Conservation (phyloP, 2,113 vertebrate species). For the Oreocharis arfaki region DNA sequence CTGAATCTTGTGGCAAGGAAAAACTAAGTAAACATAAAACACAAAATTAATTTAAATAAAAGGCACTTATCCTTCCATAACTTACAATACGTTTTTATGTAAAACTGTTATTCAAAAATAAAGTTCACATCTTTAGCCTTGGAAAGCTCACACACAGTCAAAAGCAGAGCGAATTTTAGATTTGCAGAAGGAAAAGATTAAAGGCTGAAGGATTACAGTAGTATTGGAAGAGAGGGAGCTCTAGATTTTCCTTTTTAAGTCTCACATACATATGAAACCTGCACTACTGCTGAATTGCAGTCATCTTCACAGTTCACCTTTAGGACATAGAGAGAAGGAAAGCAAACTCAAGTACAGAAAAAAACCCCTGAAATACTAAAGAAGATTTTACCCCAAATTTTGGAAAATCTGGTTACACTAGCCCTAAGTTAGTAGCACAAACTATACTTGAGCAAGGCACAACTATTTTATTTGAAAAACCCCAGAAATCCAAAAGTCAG, state of each 20-base stretch:
- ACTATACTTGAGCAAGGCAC: background rate
- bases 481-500: background rate
- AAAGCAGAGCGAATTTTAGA: background rate
- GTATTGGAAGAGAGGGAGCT: background rate
- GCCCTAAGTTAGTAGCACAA: background rate
- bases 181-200: background rate
- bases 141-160: background rate
- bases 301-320: background rate
- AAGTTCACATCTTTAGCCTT: background rate
- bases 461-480: background rate
- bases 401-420: background rate
- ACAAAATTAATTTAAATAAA: background rate
- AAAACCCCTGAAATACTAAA: background rate
- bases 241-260: background rate
- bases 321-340: background rate
- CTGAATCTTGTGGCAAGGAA: background rate
- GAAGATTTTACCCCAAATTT: background rate
- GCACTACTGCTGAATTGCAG: background rate
- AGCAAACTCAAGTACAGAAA: background rate
- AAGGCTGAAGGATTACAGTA: background rate
- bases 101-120: background rate
- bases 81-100: background rate
- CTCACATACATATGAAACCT: background rate
- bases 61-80: background rate
- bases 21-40: background rate